Evolutionary conservation across 2,113 vertebrate genomes (phyloP).

Genomic region (Tachysurus vachellii): DNA sequence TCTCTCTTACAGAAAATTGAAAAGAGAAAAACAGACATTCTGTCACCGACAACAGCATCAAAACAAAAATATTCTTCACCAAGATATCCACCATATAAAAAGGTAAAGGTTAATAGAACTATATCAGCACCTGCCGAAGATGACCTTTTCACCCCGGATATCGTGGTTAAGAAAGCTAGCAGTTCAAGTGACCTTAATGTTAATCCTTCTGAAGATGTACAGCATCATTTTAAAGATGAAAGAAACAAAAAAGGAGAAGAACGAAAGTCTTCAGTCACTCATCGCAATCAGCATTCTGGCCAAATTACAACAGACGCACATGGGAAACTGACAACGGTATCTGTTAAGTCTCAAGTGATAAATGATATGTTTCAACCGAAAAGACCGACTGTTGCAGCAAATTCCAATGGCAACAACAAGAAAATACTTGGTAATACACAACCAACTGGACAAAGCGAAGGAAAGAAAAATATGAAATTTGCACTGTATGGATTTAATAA

Average conservation of each 20-base stretch:
- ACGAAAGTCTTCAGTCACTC: not conserved
- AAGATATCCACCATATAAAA: not conserved
- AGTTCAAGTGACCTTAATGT: not conserved
- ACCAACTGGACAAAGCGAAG: not conserved
- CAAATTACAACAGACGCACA: not conserved
- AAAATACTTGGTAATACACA: not conserved
- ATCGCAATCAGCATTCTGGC: not conserved
- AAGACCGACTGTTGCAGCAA: not conserved
- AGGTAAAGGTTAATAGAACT: not conserved
- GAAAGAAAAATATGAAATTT: slow-evolving; percentile 17
- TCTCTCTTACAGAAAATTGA: not conserved
- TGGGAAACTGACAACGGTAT: not conserved
- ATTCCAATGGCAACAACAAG: too few species aligned
- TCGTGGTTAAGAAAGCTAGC: slow-evolving; percentile 1
- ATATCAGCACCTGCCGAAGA: not conserved
- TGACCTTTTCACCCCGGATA: slow-evolving; percentile 38
- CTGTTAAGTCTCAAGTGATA: not conserved
- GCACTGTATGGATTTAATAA: slow-evolving; percentile 23
- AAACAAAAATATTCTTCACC: not conserved
- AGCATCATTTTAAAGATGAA: not conserved
- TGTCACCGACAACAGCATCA: not conserved
- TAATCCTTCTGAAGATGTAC: not conserved
- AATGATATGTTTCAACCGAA: not conserved
- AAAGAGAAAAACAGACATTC: not conserved
- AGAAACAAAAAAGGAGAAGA: not conserved